A percentile compares a stretch with the other conserved stretches of the same genome.
Conservation (phyloP, 1,140 invertebrate genomes). For the Diorhabda elongata region DNA sequence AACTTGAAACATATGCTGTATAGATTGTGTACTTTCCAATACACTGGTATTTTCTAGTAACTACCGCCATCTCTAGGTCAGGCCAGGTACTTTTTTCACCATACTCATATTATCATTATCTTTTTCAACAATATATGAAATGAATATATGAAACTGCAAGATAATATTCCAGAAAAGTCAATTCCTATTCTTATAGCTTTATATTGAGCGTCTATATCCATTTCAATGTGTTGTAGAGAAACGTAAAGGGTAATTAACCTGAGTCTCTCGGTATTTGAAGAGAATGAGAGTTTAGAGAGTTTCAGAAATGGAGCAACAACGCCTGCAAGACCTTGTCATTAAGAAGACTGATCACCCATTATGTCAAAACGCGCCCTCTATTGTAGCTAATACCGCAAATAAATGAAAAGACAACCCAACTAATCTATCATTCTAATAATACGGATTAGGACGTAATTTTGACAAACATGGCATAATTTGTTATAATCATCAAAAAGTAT, state of each 20-base stretch:
- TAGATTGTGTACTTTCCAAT: no score
- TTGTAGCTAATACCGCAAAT: conserved; percentile 18
- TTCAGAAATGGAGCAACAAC: conserved; percentile 24
- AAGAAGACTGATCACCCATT: conserved; percentile 32
- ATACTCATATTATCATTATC: no score
- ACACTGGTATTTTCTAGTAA: no score
- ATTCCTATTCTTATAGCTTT: no score
- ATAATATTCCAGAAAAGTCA: no score
- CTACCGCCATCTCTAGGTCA: no score
- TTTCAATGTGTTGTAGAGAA: background rate
- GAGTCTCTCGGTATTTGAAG: background rate
- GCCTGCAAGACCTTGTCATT: conserved; percentile 21
- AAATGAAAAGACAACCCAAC: conserved; percentile 23
- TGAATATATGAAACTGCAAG: no score
- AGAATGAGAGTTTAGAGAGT: conserved; percentile 18
- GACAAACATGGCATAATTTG: conserved; percentile 2
- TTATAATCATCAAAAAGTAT: conserved; percentile 10
- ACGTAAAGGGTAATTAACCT: background rate
- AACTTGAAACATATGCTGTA: no score
- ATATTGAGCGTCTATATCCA: no score
- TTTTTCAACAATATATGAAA: no score
- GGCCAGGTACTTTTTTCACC: no score
- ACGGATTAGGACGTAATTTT: conserved; percentile 15
- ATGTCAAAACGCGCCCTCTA: conserved; percentile 17
- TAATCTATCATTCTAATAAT: conserved; percentile 34